Percentiles rank a stretch among this genome's conserved stretches.
Evolutionary conservation across 2,888 invertebrate species (phyloP).

Genomic region (Oscheius sp.): DNA sequence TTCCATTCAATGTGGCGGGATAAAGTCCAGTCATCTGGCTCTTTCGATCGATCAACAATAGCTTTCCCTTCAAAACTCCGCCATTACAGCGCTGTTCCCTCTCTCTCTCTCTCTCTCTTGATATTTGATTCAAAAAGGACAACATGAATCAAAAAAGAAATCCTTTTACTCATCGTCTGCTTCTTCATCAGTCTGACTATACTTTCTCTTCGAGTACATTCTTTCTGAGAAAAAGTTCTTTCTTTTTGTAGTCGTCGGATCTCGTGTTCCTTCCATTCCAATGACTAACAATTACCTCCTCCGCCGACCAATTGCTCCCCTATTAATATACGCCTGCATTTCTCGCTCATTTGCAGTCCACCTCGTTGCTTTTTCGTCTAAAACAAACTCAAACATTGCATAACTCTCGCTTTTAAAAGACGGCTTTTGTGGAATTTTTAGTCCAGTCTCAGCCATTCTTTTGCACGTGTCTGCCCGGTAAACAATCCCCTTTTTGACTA

Average conservation of each 20-base stretch:
- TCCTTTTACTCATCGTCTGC: too few relatives aligned
- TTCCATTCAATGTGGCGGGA: too few relatives aligned
- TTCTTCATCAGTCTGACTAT: too few relatives aligned
- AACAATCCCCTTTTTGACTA: neutral
- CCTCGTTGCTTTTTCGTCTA: neutral
- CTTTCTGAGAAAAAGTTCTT: too few relatives aligned
- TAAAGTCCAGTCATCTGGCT: too few relatives aligned
- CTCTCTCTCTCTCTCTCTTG: neutral
- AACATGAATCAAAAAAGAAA: too few relatives aligned
- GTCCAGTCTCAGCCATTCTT: conserved; percentile 2
- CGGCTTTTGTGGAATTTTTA: neutral
- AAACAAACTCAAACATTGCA: too few relatives aligned
- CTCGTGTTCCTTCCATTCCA: too few relatives aligned
- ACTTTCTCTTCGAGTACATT: too few relatives aligned
- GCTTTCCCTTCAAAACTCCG: neutral
- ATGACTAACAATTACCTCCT: neutral
- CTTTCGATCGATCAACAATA: neutral
- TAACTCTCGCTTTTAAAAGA: too few relatives aligned
- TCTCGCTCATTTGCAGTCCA: neutral
- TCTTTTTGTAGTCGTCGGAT: too few relatives aligned
- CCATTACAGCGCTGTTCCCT: conserved; percentile 2
- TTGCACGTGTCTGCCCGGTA: conserved; percentile 2
- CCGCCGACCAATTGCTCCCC: too few relatives aligned
- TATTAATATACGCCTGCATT: neutral
- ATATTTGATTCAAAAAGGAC: neutral